Base-by-base conservation (phyloP, 2,888 invertebrate species). In the Subacronicta megacephala region DNA sequence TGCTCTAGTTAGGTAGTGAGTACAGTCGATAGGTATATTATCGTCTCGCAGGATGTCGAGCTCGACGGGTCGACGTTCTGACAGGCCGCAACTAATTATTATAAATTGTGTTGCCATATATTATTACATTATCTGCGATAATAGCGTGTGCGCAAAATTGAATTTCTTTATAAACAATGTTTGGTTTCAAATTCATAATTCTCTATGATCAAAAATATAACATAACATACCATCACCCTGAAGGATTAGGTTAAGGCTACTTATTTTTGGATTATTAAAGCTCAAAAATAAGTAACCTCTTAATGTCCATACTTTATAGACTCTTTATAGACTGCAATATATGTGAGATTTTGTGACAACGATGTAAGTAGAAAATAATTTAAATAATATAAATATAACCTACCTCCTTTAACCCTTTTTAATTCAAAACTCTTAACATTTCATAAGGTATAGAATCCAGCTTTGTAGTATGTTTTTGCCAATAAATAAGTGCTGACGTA, bases 21-120 rank as follows among this genome's bases (percentile, higher is more conserved):
- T 72, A 76, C 72, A 69, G 80, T 79, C 74, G 75, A 75, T 78
- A 77, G 71, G 58, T 57, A 60, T 66, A 75, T 78, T 83, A 87
- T 88, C 86, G 70, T 71, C 72, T 71, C 81, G 83, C 89, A 90
- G 91, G 92, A 92, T 90, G 92, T 89, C 87, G 83, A 71, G 57
- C 62, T 45, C 71, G 80, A 53, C 81, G 89, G 92, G 91, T 90
- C 93, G 90, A 82, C 85, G 92, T 58, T 88, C 91, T 82, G 90
- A 81, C 88, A 82, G 81, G 71, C 82, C 82, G 76, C 77, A 81
- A 77, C 85, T 88, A 90, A 90, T 90, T 90, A 85, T 87, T 85
- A 88, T 87, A 88, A 89, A 89, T 90, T 77, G 66, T 59, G 51
- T 35, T 65, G 47, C 60, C 72, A 59, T 66, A 58, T 51, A 70